Base-by-base conservation (phyloP, 2,797 vertebrate species). In the Eulemur mongoz region DNA sequence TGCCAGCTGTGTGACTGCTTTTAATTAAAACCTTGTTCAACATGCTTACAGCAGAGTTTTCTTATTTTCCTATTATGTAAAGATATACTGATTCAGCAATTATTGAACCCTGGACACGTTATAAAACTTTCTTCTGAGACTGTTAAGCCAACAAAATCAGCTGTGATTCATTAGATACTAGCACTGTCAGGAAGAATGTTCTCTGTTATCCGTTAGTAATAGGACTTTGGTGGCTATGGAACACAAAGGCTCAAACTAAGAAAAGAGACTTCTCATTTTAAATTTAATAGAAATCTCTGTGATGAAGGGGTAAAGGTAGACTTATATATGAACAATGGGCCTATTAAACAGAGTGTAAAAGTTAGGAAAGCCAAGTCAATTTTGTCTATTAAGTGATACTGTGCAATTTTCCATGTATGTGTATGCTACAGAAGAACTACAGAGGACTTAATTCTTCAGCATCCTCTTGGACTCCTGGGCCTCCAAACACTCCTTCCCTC, bases 41-140 rank as follows among this genome's bases (percentile, higher is more conserved):
- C 89, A 97, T 0, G 61, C 92, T 97, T 96, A 96, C 93, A 94
- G 87, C 96, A 96, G 93, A 78, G 45, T 87, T 97, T 98, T 97
- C 93, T 97, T 96, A 96, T 85, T 97, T 98, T 98, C 90, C 93
- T 96, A 79, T 98, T 98, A 92, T 92, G 97, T 96, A 97, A 98
- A 98, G 97, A 98, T 90, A 70, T 75, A 98, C 98, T 98, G 98
- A 98, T 97, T 99, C 98, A 99, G 98, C 98, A 98, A 84, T 96
- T 98, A 97, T 86, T 98, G 89, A 98, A 94, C 94, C 3, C 73
- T 97, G 93, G 97, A 97, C 95, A 96, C 88, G 40, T 98, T 2
- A 20, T 98, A 98, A 98, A 98, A 88, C 65, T 96, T 90, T 97
- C 93, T 91, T 97, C 94, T 79, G 94, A 97, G 92, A 57, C 87